Conservation (phyloP, 2,888 invertebrate species). For the Leptothorax acervorum region DNA sequence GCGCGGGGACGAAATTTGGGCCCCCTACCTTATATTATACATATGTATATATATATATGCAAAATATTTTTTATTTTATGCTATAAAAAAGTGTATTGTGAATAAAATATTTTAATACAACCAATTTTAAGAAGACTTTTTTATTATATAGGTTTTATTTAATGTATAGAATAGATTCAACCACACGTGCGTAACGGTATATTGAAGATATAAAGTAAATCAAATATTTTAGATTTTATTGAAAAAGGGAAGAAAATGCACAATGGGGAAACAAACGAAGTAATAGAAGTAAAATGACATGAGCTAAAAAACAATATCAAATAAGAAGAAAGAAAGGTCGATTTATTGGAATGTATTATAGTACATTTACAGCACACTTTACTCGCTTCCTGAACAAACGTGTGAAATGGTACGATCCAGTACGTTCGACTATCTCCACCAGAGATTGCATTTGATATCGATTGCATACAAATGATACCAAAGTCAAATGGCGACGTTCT, state of each 20-base stretch:
- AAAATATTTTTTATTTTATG: background rate
- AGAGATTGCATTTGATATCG: background rate
- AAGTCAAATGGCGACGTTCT: conserved; percentile 14
- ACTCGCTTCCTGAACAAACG: conserved; percentile 7
- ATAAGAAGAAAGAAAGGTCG: background rate
- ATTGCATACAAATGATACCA: conserved; percentile 20
- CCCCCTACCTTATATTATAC: too few species aligned
- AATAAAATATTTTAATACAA: background rate
- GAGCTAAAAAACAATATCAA: background rate
- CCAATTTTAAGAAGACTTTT: too few species aligned
- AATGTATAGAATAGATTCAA: background rate
- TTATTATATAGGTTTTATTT: background rate
- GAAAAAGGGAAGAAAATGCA: background rate
- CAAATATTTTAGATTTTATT: background rate
- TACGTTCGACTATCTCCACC: conserved; percentile 8
- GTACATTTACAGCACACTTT: conserved; percentile 8
- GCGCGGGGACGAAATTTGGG: too few species aligned
- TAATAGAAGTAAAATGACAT: background rate
- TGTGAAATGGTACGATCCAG: background rate
- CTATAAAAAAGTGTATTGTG: background rate
- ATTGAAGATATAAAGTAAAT: background rate
- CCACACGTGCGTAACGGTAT: background rate
- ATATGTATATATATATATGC: too few species aligned
- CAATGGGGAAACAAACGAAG: background rate
- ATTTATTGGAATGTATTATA: background rate